phyloP scores from a whole-genome alignment of 2,797 vertebrate genomes.

The Acanthiza pusilla region DNA sequence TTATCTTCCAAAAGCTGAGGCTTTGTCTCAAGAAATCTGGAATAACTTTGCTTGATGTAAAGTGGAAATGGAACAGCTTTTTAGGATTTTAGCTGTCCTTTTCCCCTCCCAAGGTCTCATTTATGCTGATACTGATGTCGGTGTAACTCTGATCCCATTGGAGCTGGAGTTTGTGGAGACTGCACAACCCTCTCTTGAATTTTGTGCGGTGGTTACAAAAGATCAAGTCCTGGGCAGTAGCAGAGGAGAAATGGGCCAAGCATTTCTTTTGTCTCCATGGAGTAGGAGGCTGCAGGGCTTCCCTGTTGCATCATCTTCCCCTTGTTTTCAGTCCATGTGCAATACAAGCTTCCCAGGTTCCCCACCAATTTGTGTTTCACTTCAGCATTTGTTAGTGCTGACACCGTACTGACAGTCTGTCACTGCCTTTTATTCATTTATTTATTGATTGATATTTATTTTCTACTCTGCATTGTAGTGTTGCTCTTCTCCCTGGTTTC shows the following conservation, averaged over 20 bases:
- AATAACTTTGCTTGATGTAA: not conserved
- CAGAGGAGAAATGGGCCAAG: not conserved
- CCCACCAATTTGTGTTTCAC: not conserved
- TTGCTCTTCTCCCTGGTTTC: not conserved
- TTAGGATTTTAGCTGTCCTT: not conserved
- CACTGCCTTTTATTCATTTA: not conserved
- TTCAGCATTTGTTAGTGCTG: not conserved
- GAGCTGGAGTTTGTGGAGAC: not conserved
- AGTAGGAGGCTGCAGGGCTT: not conserved
- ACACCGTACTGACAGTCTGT: not conserved
- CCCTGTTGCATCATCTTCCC: not conserved
- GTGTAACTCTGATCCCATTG: not conserved
- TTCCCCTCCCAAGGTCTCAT: not conserved
- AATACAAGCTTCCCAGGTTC: not conserved
- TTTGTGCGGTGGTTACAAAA: not conserved
- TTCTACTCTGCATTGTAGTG: not conserved
- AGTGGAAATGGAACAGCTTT: not conserved
- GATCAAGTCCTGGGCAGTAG: not conserved
- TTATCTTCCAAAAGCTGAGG: not conserved
- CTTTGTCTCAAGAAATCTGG: slow-evolving; percentile 1
- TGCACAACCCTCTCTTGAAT: not conserved
- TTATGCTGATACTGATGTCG: not conserved
- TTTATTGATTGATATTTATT: not conserved
- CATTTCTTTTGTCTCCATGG: not conserved
- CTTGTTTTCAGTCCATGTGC: not conserved